These are phyloP conservation scores for Microcebus murinus DNA, from an alignment of 2,113 vertebrate species.

Conservation along the genomic window DNA sequence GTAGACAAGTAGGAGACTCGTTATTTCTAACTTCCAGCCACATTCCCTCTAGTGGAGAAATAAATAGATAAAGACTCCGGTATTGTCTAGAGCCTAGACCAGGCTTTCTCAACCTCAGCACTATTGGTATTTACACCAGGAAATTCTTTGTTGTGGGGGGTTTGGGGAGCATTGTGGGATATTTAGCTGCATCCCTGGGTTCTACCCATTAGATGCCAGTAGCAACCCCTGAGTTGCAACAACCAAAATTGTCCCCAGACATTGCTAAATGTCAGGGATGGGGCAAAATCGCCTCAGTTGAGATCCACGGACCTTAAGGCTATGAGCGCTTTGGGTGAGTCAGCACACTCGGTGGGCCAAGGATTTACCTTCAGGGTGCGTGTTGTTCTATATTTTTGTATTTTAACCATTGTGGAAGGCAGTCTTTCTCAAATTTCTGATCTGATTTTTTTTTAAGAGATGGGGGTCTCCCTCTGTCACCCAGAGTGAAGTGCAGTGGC, in stretches of 20 bases:
- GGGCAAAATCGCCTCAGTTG: neutral
- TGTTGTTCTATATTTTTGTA: neutral
- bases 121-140: neutral
- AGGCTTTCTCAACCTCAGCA: neutral
- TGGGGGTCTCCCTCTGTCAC: too few relatives aligned
- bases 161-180: neutral
- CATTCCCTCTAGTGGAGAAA: neutral
- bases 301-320: neutral
- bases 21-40: constrained; percentile 2
- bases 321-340: neutral
- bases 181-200: neutral
- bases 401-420: neutral
- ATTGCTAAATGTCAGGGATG: neutral
- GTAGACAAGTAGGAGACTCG: neutral
- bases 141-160: neutral
- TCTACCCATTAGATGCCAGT: neutral
- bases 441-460: too few relatives aligned
- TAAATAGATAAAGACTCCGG: neutral
- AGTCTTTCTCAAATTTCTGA: neutral
- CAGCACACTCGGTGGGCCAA: neutral
- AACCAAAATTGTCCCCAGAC: constrained; percentile 16
- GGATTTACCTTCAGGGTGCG: neutral
- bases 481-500: too few relatives aligned
- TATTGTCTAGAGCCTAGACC: neutral
- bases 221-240: neutral